Evolutionary conservation across 1,140 invertebrate species (phyloP), one percentile per base, ranked within the genome.

Genomic region (Temnothorax nylanderi): DNA sequence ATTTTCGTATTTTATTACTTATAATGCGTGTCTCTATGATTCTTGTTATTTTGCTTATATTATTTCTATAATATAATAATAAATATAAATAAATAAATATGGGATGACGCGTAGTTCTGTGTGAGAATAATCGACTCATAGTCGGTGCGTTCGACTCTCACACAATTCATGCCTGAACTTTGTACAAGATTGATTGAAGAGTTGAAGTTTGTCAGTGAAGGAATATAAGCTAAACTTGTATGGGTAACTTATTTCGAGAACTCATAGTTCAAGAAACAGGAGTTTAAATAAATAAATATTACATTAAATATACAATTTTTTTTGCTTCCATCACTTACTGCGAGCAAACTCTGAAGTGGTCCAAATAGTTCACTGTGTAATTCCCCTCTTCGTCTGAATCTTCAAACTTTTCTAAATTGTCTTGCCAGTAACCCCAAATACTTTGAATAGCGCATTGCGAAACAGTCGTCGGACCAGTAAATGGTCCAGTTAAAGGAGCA

Each of bases 401-500:
- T 72, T 97, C 94, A 64, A 99, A 96, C 8, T 93, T 95, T 0
- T 96, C 95, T 8, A 96, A 76, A 92, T 96, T 95, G 92, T 98
- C 97, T 94, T 98, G 97, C 94, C 97, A 99, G 95, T 99, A 99
- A 37, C 99, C 98, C 96, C 98, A 97, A 62, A 98, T 95, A 87
- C 98, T 99, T 96, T 98, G 97, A n/a, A 99, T 96, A 5, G 97
- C 96, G 95, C 99, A 99, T 89, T 98, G 94, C 0, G 96, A 92
- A 18, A 97, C 95, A 91, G 93, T 94, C 0, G 94, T 91, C 1
- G 95, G 91, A 7, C 95, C 96, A 3, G 93, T 93, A 58, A 96
- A 96, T 0, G 95, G 95, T 26, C 96, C 96, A 6, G 96, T 95
- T 69, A 99, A 94, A 0, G 99, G 99, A n/a, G 98, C 97, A 95